These are phyloP conservation scores for Noctua pronuba DNA, from an alignment of 2,888 invertebrate species.

Conservation along the genomic window DNA sequence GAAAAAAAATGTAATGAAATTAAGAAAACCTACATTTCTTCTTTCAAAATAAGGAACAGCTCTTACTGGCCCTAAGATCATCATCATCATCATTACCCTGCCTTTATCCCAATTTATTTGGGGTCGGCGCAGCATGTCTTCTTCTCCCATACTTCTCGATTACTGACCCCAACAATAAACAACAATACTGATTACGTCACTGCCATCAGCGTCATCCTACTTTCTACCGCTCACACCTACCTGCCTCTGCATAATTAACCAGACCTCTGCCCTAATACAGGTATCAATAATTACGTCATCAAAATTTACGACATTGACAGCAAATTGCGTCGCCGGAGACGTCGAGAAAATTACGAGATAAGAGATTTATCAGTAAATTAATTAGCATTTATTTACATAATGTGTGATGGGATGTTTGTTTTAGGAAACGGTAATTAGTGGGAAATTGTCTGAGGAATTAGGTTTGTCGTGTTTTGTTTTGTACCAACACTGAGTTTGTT, in stretches of 20 bases:
- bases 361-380: constrained; percentile 29
- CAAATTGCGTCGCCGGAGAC: constrained; percentile 40
- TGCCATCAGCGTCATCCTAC: constrained; percentile 16
- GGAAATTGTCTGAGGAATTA: background rate
- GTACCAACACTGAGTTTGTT: background rate
- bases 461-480: background rate
- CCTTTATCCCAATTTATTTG: no score
- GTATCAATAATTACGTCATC: constrained; percentile 49
- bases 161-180: background rate
- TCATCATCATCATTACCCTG: no score
- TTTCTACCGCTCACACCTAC: constrained; percentile 37
- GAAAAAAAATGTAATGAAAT: no score
- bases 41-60: background rate
- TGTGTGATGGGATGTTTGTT: constrained; percentile 22
- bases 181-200: constrained; percentile 17
- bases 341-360: constrained; percentile 25
- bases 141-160: no score
- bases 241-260: constrained; percentile 41
- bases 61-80: background rate
- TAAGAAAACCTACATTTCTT: background rate
- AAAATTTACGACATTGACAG: constrained; percentile 45
- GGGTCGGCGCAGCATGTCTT: no score
- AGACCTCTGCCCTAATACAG: constrained; percentile 31
- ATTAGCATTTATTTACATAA: constrained; percentile 52
- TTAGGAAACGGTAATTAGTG: constrained; percentile 23